These are phyloP conservation scores for Corythoichthys haematopterus DNA, from an alignment of 2,113 vertebrate genomes.

Conservation along the genomic window DNA sequence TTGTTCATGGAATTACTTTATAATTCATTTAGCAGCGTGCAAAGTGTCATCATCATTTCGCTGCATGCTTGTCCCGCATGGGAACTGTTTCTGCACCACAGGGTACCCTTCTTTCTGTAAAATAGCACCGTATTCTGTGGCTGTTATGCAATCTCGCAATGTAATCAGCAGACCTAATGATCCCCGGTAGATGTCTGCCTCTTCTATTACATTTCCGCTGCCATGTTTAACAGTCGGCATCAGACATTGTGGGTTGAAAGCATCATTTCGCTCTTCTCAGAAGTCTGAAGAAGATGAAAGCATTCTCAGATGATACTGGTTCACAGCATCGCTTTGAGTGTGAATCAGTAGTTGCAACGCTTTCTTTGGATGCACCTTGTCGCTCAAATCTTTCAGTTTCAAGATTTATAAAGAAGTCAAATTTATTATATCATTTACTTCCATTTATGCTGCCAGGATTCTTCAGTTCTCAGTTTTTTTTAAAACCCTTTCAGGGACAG, in stretches of 20 bases:
- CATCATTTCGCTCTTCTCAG: conserved; percentile 40
- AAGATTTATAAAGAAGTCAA: neutral
- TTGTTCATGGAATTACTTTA: conserved; percentile 41
- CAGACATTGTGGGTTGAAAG: conserved; percentile 48
- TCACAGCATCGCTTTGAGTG: conserved; percentile 8
- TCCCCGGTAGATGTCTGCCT: conserved; percentile 47
- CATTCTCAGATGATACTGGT: conserved; percentile 38
- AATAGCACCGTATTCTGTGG: conserved; percentile 47
- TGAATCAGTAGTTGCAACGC: conserved; percentile 2
- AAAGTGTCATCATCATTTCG: conserved; percentile 24
- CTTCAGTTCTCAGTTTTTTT: neutral
- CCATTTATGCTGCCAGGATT: neutral
- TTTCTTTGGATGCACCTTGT: conserved; percentile 7
- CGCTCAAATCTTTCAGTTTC: neutral
- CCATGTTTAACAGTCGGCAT: conserved; percentile 47
- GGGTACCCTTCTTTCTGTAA: conserved; percentile 44
- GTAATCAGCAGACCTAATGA: conserved; percentile 57
- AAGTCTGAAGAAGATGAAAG: conserved; percentile 37
- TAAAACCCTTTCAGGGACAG: neutral
- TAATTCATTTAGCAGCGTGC: conserved; percentile 51
- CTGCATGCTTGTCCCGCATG: conserved; percentile 16
- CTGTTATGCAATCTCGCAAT: conserved; percentile 55
- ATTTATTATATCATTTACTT: neutral
- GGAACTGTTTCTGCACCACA: conserved; percentile 29
- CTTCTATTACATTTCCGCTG: conserved; percentile 47